Percentiles rank a stretch among this genome's conserved stretches.
These are phyloP conservation scores for Albula glossodonta DNA, from an alignment of 2,113 vertebrate genomes.

Conservation along the genomic window DNA sequence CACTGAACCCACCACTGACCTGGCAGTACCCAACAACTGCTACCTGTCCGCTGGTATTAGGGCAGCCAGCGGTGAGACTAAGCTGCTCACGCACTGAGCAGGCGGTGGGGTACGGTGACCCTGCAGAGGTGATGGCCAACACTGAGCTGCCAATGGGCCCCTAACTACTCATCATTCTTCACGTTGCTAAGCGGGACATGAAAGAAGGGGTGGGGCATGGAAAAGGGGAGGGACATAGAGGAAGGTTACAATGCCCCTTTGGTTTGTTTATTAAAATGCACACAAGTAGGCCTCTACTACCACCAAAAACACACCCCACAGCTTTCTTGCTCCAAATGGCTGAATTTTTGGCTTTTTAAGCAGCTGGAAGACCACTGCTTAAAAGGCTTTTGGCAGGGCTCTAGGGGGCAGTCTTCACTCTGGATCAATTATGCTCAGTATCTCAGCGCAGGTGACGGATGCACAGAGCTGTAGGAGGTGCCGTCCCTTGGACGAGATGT, in stretches of 20 bases:
- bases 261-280: background rate
- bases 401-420: background rate
- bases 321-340: background rate
- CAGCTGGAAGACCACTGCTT: too few relatives aligned
- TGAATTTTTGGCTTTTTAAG: background rate
- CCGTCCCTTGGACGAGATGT: background rate
- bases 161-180: background rate
- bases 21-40: constrained; percentile 63
- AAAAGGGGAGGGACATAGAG: background rate
- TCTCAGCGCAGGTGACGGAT: background rate
- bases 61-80: constrained; percentile 51
- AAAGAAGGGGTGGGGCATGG: background rate
- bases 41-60: constrained; percentile 76
- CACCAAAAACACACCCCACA: too few relatives aligned
- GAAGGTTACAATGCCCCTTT: background rate
- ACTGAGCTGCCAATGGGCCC: background rate
- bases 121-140: constrained; percentile 14
- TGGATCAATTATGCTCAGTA: background rate
- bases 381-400: background rate
- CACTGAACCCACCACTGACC: constrained; percentile 67
- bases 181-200: background rate
- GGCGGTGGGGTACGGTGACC: constrained; percentile 42
- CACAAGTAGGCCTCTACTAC: background rate
- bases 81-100: constrained; percentile 57
- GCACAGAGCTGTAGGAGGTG: background rate